Percentiles rank a stretch among this genome's conserved stretches.
phyloP scores from a whole-genome alignment of 1,140 invertebrate genomes.

The Protaetia brevitarsis region DNA sequence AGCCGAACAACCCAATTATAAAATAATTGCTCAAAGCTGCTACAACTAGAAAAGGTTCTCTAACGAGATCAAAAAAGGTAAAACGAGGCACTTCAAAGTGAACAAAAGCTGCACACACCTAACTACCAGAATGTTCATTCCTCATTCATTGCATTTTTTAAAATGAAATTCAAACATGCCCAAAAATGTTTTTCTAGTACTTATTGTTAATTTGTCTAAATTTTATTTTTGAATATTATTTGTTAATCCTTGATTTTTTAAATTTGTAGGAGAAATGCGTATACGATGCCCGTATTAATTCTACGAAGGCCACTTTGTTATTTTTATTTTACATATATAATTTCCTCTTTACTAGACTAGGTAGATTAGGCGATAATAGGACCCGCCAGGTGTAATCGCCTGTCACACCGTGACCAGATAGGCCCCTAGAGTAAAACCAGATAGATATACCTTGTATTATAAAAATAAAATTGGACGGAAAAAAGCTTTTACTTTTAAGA shows the following conservation, averaged over 20 bases:
- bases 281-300: background rate
- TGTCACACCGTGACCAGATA: constrained; percentile 7
- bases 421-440: background rate
- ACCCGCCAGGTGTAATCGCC: background rate
- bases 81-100: too few species aligned
- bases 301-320: background rate
- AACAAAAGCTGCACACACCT: too few species aligned
- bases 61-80: too few species aligned
- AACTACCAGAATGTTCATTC: background rate
- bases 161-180: background rate
- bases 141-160: background rate
- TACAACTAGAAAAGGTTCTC: too few species aligned
- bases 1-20: too few species aligned
- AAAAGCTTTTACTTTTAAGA: constrained; percentile 24
- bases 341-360: background rate
- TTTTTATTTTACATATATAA: too few species aligned
- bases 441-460: too few species aligned
- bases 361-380: constrained; percentile 1
- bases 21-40: too few species aligned
- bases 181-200: background rate
- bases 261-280: constrained; percentile 1
- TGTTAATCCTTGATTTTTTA: constrained; percentile 4
- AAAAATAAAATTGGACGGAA: constrained; percentile 6
- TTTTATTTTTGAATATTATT: constrained; percentile 8
- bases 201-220: constrained; percentile 1